These are phyloP conservation scores for Chascanopsetta lugubris DNA, from an alignment of 2,113 vertebrate species.

Conservation along the genomic window DNA sequence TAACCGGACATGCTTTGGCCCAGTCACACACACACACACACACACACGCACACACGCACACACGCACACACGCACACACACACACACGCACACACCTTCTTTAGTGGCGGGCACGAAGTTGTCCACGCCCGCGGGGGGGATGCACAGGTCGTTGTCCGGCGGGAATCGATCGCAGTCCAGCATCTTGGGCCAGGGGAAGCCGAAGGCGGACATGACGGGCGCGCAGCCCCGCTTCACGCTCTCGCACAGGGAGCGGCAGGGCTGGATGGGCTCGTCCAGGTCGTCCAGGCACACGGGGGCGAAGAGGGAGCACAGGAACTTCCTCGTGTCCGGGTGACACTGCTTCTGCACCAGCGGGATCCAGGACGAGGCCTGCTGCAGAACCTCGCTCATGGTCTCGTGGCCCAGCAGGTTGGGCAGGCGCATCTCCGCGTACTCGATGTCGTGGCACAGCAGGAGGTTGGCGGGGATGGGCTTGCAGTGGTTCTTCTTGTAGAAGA, in stretches of 20 bases:
- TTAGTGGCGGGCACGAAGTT: constrained; percentile 84
- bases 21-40: no score
- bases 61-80: no score
- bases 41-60: no score
- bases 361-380: constrained; percentile 97
- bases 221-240: constrained; percentile 92
- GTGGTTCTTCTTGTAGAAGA: constrained; percentile 90
- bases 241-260: constrained; percentile 94
- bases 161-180: constrained; percentile 93
- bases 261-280: constrained; percentile 94
- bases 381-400: constrained; percentile 94
- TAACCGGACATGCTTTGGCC: no score
- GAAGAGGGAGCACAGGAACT: constrained; percentile 98
- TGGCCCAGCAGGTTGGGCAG: constrained; percentile 97
- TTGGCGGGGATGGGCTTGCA: constrained; percentile 93
- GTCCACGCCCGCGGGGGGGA: constrained; percentile 88
- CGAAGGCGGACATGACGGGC: constrained; percentile 96
- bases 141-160: constrained; percentile 94
- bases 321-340: constrained; percentile 96
- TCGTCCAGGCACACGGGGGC: constrained; percentile 96
- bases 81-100: constrained; percentile 79
- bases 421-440: constrained; percentile 96
- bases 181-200: constrained; percentile 98
- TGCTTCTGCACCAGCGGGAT: constrained; percentile 97
- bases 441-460: constrained; percentile 91